phyloP scores from a whole-genome alignment of 2,113 vertebrate species.

The Balaenoptera acutorostrata region DNA sequence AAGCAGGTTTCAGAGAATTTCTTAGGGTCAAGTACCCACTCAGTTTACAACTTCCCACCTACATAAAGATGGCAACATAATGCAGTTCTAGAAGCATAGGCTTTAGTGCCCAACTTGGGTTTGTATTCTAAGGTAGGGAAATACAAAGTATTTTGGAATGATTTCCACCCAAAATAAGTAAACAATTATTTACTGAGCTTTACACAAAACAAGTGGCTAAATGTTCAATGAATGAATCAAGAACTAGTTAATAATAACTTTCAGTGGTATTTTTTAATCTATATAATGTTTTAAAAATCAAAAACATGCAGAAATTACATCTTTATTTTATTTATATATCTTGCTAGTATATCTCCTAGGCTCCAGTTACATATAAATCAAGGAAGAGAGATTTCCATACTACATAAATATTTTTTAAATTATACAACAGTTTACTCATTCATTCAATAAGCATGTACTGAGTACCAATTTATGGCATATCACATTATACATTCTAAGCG shows the following conservation, averaged over 20 bases:
- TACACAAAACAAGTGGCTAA: background rate
- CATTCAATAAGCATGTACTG: constrained; percentile 4
- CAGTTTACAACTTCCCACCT: background rate
- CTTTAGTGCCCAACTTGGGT: background rate
- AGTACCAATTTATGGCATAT: background rate
- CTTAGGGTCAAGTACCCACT: background rate
- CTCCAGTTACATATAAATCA: constrained; percentile 9
- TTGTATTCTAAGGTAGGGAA: constrained; percentile 1
- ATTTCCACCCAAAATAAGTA: background rate
- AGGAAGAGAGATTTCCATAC: background rate
- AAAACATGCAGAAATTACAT: constrained; percentile 27
- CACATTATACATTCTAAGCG: constrained; percentile 18
- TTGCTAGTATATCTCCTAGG: background rate
- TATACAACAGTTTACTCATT: background rate
- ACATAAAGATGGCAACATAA: background rate
- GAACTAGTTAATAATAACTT: constrained; percentile 14
- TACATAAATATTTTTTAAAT: background rate
- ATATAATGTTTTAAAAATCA: background rate
- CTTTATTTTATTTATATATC: background rate
- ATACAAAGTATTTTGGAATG: constrained; percentile 14
- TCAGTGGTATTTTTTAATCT: background rate
- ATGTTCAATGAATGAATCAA: constrained; percentile 6
- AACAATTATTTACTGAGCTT: constrained; percentile 33
- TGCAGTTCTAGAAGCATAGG: background rate
- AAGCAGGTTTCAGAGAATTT: constrained; percentile 17